These are phyloP conservation scores for Gadus macrocephalus DNA, from an alignment of 2,113 vertebrate species.

Conservation along the genomic window DNA sequence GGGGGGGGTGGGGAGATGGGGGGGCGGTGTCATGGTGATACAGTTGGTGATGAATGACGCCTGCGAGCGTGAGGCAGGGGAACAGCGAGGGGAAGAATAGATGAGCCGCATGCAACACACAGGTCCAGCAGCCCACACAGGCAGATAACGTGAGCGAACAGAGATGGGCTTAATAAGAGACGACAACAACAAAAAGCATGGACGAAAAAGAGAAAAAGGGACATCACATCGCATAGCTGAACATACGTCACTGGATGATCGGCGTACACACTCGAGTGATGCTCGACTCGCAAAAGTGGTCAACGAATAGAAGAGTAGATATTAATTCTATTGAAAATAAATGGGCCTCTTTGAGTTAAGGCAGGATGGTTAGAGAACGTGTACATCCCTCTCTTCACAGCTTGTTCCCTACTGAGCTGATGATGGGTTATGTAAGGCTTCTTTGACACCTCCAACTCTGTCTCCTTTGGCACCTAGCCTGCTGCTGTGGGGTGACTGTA, in stretches of 20 bases:
- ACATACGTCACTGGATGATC: slow-evolving; percentile 20
- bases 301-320: slow-evolving; percentile 14
- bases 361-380: slow-evolving; percentile 59
- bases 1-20: neutral
- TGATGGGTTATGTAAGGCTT: slow-evolving; percentile 54
- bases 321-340: slow-evolving; percentile 29
- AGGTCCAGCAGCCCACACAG: slow-evolving; percentile 40
- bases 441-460: slow-evolving; percentile 16
- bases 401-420: slow-evolving; percentile 29
- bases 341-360: slow-evolving; percentile 58
- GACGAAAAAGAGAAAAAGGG: slow-evolving; percentile 6
- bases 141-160: slow-evolving; percentile 29
- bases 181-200: slow-evolving; percentile 15
- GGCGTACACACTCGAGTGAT: slow-evolving; percentile 4
- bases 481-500: slow-evolving; percentile 66
- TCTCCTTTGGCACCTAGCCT: slow-evolving; percentile 61
- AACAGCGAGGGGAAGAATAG: slow-evolving; percentile 17
- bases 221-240: slow-evolving; percentile 40
- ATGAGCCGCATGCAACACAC: slow-evolving; percentile 38
- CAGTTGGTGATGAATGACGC: slow-evolving; percentile 29
- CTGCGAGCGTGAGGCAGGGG: slow-evolving; percentile 10
- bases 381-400: slow-evolving; percentile 44
- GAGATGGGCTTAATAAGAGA: slow-evolving; percentile 4
- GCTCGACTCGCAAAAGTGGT: neutral
- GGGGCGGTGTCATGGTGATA: slow-evolving; percentile 15